Evolutionary conservation across 2,797 vertebrate species (phyloP).

Genomic region (Allobates femoralis): DNA sequence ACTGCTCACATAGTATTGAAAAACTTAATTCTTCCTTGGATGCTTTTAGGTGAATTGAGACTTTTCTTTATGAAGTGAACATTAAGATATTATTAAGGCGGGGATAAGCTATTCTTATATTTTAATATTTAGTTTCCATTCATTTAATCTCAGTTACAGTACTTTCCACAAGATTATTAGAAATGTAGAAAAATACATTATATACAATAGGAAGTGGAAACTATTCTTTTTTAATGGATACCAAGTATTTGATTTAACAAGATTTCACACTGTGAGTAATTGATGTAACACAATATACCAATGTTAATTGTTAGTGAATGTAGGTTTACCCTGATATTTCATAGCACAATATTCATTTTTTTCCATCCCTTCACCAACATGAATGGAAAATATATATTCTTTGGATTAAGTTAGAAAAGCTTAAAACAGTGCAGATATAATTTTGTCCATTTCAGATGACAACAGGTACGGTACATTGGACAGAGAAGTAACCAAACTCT

Average conservation of each 20-base stretch:
- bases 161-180: background rate
- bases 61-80: background rate
- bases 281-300: background rate
- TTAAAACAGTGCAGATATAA: background rate
- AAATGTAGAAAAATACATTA: background rate
- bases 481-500: too few relatives aligned
- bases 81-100: background rate
- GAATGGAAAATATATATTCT: background rate
- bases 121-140: background rate
- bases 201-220: background rate
- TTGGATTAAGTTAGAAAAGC: background rate
- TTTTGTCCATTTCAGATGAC: too few relatives aligned
- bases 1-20: too few relatives aligned
- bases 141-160: background rate
- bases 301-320: background rate
- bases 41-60: background rate
- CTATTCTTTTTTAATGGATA: background rate
- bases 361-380: background rate
- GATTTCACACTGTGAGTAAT: constrained; percentile 1
- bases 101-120: background rate
- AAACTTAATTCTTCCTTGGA: too few relatives aligned
- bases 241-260: background rate
- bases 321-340: background rate
- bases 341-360: background rate
- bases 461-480: too few relatives aligned